Evolutionary conservation across 2,113 vertebrate genomes (phyloP).

Genomic region (Plotosus lineatus): DNA sequence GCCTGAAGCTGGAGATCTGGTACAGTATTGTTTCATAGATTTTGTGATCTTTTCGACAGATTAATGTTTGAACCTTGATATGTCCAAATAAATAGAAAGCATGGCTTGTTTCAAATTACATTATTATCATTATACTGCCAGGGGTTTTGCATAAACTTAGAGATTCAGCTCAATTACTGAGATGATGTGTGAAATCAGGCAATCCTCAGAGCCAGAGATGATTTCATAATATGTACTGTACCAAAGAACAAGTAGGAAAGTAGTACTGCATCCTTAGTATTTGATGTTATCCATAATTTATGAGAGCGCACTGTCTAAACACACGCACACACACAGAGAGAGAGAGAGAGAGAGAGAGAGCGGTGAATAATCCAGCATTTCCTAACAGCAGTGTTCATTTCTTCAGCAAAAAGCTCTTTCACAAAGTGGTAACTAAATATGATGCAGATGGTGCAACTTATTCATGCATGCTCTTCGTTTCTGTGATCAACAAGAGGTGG

Average conservation of each 20-base stretch:
- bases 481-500: conserved; percentile 34
- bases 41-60: too few relatives aligned
- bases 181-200: background rate
- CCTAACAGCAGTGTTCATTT: background rate
- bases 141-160: background rate
- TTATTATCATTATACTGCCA: background rate
- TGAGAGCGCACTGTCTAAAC: background rate
- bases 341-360: too few relatives aligned
- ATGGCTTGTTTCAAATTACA: background rate
- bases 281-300: conserved; percentile 36
- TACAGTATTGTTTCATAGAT: background rate
- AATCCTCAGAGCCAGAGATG: background rate
- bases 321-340: conserved; percentile 4
- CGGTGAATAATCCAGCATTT: conserved; percentile 1
- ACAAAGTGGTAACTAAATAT: background rate
- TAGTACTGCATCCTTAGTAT: background rate
- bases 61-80: too few relatives aligned
- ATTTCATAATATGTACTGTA: background rate
- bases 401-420: background rate
- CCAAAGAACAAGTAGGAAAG: conserved; percentile 6
- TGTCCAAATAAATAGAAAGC: background rate
- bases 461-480: conserved; percentile 17
- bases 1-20: background rate
- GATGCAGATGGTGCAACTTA: conserved; percentile 19
- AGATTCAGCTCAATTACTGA: background rate